Percentiles rank a stretch among this genome's conserved stretches.
Evolutionary conservation across 2,113 vertebrate species (phyloP).

Genomic region (Nettapus auritus): DNA sequence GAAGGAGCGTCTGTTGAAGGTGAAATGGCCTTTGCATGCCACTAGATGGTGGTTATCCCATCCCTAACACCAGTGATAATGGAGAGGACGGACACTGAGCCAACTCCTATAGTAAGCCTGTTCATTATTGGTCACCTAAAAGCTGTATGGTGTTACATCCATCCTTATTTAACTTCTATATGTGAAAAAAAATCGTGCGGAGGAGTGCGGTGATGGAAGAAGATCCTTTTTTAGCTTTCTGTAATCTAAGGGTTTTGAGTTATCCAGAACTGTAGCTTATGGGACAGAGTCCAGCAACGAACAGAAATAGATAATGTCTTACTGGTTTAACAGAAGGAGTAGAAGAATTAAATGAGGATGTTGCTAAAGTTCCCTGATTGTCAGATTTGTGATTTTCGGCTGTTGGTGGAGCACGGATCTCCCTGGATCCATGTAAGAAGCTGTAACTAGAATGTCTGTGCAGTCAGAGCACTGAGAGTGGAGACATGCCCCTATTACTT

Average conservation of each 20-base stretch:
- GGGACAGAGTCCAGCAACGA: background rate
- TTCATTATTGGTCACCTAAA: background rate
- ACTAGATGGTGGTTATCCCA: slow-evolving; percentile 59
- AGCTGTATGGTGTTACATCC: background rate
- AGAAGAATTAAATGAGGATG: background rate
- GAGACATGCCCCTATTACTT: background rate
- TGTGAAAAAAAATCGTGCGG: background rate
- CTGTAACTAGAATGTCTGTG: background rate
- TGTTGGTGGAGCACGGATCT: background rate
- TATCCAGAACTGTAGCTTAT: background rate
- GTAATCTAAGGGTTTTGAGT: background rate
- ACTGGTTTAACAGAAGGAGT: background rate
- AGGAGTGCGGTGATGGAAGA: background rate
- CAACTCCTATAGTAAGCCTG: background rate
- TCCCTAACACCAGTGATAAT: background rate
- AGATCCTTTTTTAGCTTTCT: rapidly evolving
- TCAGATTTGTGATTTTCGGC: background rate
- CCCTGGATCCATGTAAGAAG: background rate
- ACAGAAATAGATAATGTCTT: background rate
- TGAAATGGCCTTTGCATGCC: slow-evolving; percentile 19
- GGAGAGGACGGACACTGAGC: background rate
- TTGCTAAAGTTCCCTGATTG: background rate
- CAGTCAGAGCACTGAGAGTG: background rate
- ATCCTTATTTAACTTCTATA: background rate
- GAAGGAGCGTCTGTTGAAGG: background rate